Percentiles rank a stretch among this genome's conserved stretches.
Conservation (phyloP, 2,113 vertebrate species). For the Mionectes macconnelli region DNA sequence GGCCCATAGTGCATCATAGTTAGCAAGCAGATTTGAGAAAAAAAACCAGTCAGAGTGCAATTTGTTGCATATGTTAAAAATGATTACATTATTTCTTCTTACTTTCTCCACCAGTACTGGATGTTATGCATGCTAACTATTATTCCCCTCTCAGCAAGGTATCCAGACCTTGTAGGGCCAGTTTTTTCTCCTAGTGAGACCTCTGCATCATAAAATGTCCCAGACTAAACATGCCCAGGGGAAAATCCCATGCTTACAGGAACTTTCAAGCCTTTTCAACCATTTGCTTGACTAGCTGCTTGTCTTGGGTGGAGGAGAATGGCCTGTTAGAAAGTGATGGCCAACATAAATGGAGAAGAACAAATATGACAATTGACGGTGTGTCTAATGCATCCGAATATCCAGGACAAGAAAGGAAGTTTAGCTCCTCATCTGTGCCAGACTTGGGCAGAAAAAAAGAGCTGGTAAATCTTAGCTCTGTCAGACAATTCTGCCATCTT, state of each 20-base stretch:
- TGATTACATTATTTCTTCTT: background rate
- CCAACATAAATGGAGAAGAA: background rate
- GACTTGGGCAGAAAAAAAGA: background rate
- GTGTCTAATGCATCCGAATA: background rate
- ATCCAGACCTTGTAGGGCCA: background rate
- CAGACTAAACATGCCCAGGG: background rate
- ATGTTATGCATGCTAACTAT: background rate
- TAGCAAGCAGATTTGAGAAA: background rate
- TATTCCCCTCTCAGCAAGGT: background rate
- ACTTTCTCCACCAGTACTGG: background rate
- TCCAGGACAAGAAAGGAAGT: background rate
- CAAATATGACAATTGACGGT: background rate
- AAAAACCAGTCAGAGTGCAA: background rate
- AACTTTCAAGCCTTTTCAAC: background rate
- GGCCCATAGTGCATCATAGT: background rate
- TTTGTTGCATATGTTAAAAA: background rate
- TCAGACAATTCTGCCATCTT: background rate
- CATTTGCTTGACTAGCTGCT: background rate
- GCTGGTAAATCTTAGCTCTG: background rate
- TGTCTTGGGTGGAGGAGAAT: background rate
- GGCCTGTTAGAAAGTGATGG: background rate
- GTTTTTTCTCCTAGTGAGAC: constrained; percentile 20
- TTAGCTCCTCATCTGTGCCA: background rate
- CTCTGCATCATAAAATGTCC: background rate
- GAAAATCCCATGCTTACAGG: background rate